A percentile compares a stretch with the other conserved stretches of the same genome.
phyloP scores from a whole-genome alignment of 2,888 invertebrate genomes.

The Drosophila sordidula region DNA sequence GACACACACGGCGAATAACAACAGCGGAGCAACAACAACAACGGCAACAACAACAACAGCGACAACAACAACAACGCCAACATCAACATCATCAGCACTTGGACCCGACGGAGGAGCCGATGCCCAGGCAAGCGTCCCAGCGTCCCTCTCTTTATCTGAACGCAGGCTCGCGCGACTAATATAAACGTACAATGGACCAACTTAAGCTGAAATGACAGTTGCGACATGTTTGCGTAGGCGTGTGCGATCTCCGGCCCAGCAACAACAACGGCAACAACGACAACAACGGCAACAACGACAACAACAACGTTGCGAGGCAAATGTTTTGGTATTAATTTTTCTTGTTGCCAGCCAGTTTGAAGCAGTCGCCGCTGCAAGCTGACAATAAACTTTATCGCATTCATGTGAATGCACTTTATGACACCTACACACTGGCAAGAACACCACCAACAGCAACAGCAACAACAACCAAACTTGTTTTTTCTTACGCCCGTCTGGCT shows the following conservation, averaged over 20 bases:
- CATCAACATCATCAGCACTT: slow-evolving; percentile 49
- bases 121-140: slow-evolving; percentile 10
- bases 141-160: slow-evolving; percentile 44
- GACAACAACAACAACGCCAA: slow-evolving; percentile 15
- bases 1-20: slow-evolving; percentile 44
- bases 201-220: slow-evolving; percentile 84
- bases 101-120: slow-evolving; percentile 32
- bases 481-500: slow-evolving; percentile 1
- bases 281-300: slow-evolving; percentile 43
- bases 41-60: slow-evolving; percentile 13
- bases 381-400: slow-evolving; percentile 82
- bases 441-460: slow-evolving; percentile 3
- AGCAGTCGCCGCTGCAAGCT: slow-evolving; percentile 52
- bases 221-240: slow-evolving; percentile 84
- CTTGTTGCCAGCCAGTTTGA: slow-evolving; percentile 56
- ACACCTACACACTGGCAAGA: slow-evolving; percentile 67
- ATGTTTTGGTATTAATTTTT: slow-evolving; percentile 79
- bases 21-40: too few species aligned
- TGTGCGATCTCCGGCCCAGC: slow-evolving; percentile 76
- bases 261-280: slow-evolving; percentile 38
- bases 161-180: slow-evolving; percentile 77
- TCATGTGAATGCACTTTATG: slow-evolving; percentile 81
- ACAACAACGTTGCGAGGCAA: slow-evolving; percentile 54
- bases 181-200: slow-evolving; percentile 84
- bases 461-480: slow-evolving; percentile 41